Conservation (phyloP, 2,113 vertebrate species). For the Podiceps cristatus region DNA sequence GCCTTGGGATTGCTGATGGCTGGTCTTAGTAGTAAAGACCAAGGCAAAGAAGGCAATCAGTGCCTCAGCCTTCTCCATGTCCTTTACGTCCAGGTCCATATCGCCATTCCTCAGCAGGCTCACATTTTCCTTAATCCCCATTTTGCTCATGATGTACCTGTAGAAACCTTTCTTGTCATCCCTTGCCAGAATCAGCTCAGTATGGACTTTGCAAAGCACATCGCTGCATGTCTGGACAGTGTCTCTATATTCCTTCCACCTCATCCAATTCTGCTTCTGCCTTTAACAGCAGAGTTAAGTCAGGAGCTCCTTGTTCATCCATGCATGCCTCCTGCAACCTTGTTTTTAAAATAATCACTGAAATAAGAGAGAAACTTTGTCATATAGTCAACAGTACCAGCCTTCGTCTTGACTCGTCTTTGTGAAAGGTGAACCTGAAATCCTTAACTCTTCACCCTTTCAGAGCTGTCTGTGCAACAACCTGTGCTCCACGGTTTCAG, state of each 20-base stretch:
- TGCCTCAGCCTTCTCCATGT: background rate
- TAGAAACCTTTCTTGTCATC: background rate
- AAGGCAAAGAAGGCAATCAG: too few relatives aligned
- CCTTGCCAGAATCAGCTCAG: background rate
- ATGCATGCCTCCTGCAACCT: background rate
- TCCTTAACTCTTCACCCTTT: background rate
- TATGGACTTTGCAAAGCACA: background rate
- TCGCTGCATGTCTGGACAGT: background rate
- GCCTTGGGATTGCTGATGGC: background rate
- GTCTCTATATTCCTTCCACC: background rate
- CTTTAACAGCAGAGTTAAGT: background rate
- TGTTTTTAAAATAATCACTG: background rate
- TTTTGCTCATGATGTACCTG: background rate
- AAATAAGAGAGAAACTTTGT: background rate
- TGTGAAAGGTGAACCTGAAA: background rate
- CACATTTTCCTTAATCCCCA: background rate
- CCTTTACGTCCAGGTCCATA: background rate
- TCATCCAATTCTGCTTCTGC: background rate
- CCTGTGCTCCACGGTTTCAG: fast-evolving
- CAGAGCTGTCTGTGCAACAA: background rate
- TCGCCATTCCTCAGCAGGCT: background rate
- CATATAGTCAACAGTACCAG: background rate
- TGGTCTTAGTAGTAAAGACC: background rate
- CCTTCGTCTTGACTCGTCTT: background rate
- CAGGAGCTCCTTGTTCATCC: background rate